Base-by-base conservation (phyloP, 2,113 vertebrate genomes). In the Odobenus rosmarus region DNA sequence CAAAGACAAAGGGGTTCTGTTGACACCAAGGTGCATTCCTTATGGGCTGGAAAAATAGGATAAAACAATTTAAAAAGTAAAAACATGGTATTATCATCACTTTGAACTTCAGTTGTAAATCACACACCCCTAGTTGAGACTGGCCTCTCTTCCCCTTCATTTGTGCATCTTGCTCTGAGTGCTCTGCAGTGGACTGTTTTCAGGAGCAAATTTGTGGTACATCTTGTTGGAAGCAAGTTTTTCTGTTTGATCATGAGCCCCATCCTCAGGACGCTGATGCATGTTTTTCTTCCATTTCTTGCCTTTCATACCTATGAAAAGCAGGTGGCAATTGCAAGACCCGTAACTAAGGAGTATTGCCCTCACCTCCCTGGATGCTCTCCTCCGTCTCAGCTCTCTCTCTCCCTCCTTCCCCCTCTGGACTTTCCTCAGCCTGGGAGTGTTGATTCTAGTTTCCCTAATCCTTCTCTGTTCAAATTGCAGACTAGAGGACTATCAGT, bases 1-100 rank as follows among this genome's bases (percentile, higher is more conserved):
- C 98, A 98, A 99, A 99, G 99, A 99, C 98, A 98, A 99, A 99
- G 98, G 98, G 97, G 97, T 96, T 98, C 98, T 97, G 98, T 98
- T 99, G 99, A 98, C 98, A 98, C 97, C 88, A 67, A 98, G 98
- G 98, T 98, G 97, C 93, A 11, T 98, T 98, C 97, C 98, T 98
- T 5, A n/a, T 67, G 96, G 98, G 98, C 92, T 55, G 55, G 95
- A 88, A 96, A 98, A 98, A 97, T 1, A 15, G 98, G 96, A 98
- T 98, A 96, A 99, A 98, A 98, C 97, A 95, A 98, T 98, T 98
- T 97, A 98, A 98, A 98, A 98, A 98, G 95, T 96, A 98, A 98
- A 98, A 86, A 89, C 95, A 85, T 97, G 96, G 98, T 98, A 96
- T 98, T 98, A 96, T 82, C 88, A 80, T 97, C 96, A 83, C 88